Evolutionary conservation across 1,140 invertebrate species (phyloP).

Genomic region (Andrena cerasifolii): DNA sequence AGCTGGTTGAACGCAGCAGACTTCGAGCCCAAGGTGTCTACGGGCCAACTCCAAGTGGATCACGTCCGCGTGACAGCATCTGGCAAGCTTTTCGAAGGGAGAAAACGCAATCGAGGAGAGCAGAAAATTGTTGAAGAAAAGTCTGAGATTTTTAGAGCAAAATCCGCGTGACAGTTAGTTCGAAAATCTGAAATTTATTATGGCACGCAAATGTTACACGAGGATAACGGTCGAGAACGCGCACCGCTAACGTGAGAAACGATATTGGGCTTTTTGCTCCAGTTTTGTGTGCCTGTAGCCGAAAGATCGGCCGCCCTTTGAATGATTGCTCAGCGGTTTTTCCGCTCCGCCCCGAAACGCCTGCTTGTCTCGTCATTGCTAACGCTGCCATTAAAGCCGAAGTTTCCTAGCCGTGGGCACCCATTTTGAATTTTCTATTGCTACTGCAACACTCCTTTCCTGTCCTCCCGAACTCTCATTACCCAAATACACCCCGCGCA

Average conservation of each 20-base stretch:
- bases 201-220: not conserved
- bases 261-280: not conserved
- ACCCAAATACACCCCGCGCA: too few relatives aligned
- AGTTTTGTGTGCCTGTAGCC: conserved; percentile 10
- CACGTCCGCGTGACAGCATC: too few relatives aligned
- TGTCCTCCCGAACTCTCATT: too few relatives aligned
- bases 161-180: too few relatives aligned
- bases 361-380: conserved; percentile 46
- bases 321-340: conserved; percentile 79
- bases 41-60: too few relatives aligned
- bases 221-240: not conserved
- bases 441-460: too few relatives aligned
- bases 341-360: conserved; percentile 77
- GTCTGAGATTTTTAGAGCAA: too few relatives aligned
- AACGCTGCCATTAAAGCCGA: conserved; percentile 41
- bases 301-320: conserved; percentile 60
- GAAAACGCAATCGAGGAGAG: too few relatives aligned
- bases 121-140: too few relatives aligned
- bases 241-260: not conserved
- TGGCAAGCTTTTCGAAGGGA: too few relatives aligned
- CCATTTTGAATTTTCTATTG: conserved; percentile 33
- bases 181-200: too few relatives aligned
- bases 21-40: not conserved
- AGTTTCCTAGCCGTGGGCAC: not conserved
- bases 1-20: not conserved